Evolutionary conservation across 2,113 vertebrate species (phyloP).

Genomic region (Bos indicus): DNA sequence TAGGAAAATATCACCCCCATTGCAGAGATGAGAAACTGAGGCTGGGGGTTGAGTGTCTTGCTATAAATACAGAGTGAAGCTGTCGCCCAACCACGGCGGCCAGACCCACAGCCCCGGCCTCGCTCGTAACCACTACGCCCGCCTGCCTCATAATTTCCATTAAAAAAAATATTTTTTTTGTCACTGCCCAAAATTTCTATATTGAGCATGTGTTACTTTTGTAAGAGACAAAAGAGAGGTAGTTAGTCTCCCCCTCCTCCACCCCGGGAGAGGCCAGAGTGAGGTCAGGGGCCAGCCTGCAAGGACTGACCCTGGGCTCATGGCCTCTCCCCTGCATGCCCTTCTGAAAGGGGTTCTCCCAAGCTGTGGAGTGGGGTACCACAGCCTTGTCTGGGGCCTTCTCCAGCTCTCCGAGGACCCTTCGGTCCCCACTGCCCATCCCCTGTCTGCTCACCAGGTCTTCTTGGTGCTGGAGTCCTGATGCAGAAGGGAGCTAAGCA

Average conservation of each 20-base stretch:
- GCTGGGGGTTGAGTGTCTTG: accelerated
- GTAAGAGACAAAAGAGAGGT: background rate
- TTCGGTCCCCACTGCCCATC: background rate
- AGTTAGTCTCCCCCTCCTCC: background rate
- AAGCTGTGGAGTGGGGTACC: background rate
- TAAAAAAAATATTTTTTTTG: background rate
- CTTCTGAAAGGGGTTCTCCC: background rate
- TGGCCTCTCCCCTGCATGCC: background rate
- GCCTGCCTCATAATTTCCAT: background rate
- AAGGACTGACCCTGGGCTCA: background rate
- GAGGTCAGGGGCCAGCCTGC: background rate
- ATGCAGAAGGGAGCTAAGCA: constrained; percentile 55
- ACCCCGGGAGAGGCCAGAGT: background rate
- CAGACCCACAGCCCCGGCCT: background rate
- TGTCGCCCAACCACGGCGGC: accelerated
- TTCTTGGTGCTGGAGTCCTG: constrained; percentile 51
- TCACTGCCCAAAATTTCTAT: background rate
- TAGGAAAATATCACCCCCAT: background rate
- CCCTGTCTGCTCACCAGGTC: constrained; percentile 54
- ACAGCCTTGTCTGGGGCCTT: background rate
- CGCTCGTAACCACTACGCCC: background rate
- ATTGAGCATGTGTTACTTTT: background rate
- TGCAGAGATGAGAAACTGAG: background rate
- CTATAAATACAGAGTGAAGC: background rate
- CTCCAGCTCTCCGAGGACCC: background rate